Conservation (phyloP, 2,113 vertebrate genomes). For the Echinops telfairi region DNA sequence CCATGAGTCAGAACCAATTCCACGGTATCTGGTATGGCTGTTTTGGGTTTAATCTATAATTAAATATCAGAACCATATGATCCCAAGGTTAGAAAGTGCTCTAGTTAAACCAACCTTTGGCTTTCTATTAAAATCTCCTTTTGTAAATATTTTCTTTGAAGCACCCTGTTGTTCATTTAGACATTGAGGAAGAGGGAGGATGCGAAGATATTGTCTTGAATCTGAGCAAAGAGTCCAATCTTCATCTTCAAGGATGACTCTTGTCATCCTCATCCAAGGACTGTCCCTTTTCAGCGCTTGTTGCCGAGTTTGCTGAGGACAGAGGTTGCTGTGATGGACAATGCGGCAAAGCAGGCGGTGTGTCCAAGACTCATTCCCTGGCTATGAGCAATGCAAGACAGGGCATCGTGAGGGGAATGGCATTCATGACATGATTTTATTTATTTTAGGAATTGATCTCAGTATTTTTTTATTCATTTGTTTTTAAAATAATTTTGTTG, state of each 20-base stretch:
- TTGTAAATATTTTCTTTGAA: conserved; percentile 9
- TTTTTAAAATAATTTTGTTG: too few relatives aligned
- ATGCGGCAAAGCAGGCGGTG: not conserved
- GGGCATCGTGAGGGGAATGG: not conserved
- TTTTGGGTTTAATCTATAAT: not conserved
- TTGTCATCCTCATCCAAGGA: fast-evolving
- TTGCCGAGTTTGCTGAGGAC: not conserved
- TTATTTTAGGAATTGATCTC: too few relatives aligned
- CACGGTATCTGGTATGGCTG: not conserved
- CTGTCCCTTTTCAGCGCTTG: not conserved
- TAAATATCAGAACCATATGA: not conserved
- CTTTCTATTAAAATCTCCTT: not conserved
- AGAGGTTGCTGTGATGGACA: not conserved
- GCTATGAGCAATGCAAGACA: not conserved
- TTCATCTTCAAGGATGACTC: not conserved
- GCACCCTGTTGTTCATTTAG: not conserved
- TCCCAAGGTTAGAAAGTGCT: not conserved
- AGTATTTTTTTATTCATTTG: too few relatives aligned
- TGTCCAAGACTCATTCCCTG: not conserved
- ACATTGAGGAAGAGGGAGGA: not conserved
- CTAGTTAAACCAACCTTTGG: not conserved
- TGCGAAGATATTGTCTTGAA: not conserved
- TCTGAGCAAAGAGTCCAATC: not conserved
- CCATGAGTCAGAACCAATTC: not conserved
- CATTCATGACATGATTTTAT: too few relatives aligned